Base-by-base conservation (phyloP, 2,113 vertebrate species). In the Corythoichthys intestinalis region DNA sequence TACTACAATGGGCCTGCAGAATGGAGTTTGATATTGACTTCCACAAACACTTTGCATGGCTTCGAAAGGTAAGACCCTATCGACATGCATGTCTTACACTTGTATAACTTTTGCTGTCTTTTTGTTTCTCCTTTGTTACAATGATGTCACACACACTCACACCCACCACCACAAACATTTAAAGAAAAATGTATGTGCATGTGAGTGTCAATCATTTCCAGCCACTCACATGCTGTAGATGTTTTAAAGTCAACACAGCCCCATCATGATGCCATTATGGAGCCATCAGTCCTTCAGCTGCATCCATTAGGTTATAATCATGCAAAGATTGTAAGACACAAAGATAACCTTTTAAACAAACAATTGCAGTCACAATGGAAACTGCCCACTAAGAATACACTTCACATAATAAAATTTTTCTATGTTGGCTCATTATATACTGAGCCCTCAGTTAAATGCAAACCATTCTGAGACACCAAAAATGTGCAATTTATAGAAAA, bases 11-110 rank as follows among this genome's bases (percentile, higher is more conserved):
- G 96, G 92, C 92, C 85, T 92, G 85, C 92, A 95, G 90, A 85
- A 98, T 99, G 97, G 97, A 99, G 91, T 92, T 93, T 91, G 93
- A 96, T 83, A 94, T 96, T 92, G 95, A 98, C 93, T 94, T 97
- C 91, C 94, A 97, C 93, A 96, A 94, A 92, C 96, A 98, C 88
- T 98, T 98, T 90, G 87, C 93, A 65, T 99, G 97, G 97, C 93
- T 98, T 66, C 93, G 91, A 85, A 95, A 96, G 96, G 97, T 99
- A 94, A 95, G 96, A 93, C 64, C 64, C 17, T 3, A n/a, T 47
- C 61, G 12, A 14, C 20, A 38, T 34, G 44, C 46, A 62, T 67
- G n/a, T 46, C 59, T 13, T 10, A 13, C 64, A 74, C 48, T 57
- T 72, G 53, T 47, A 65, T 35, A 28, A 44, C 11, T 39, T 38